A percentile compares a stretch with the other conserved stretches of the same genome.
Conservation (phyloP, 2,113 vertebrate species). For the Oncorhynchus gorbuscha region DNA sequence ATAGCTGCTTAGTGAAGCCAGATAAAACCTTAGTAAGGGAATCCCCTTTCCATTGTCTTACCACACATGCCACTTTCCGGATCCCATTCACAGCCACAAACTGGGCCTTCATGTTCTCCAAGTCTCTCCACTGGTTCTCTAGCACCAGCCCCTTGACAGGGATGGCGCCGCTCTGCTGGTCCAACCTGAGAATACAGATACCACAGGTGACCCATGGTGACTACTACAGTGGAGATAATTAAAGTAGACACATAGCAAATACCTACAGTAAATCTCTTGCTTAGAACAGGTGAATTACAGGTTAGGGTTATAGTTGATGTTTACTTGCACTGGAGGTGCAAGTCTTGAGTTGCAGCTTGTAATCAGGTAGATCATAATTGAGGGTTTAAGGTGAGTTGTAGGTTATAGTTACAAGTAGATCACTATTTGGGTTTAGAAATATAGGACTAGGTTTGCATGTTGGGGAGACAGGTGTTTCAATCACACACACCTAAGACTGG, state of each 20-base stretch:
- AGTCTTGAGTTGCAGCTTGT: not conserved
- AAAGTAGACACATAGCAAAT: too few relatives aligned
- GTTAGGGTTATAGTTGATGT: too few relatives aligned
- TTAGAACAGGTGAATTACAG: too few relatives aligned
- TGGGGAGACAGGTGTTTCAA: not conserved
- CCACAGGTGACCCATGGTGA: too few relatives aligned
- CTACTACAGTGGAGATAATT: not conserved
- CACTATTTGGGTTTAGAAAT: not conserved
- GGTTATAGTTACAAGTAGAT: not conserved
- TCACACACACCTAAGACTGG: constrained; percentile 68
- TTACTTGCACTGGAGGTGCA: too few relatives aligned
- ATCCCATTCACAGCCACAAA: constrained; percentile 94
- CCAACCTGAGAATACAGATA: constrained; percentile 74
- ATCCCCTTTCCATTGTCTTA: constrained; percentile 46
- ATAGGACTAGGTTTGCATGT: not conserved
- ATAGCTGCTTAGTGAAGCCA: not conserved
- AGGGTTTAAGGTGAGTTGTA: not conserved
- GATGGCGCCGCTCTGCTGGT: constrained; percentile 80
- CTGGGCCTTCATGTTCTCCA: constrained; percentile 97
- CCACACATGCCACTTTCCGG: constrained; percentile 95
- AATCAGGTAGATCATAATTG: not conserved
- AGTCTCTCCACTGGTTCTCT: constrained; percentile 88
- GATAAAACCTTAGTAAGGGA: not conserved
- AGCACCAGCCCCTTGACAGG: constrained; percentile 75
- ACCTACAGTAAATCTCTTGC: too few relatives aligned